Evolutionary conservation across 2,888 invertebrate species (phyloP).

Genomic region (Melieria crassipennis): DNA sequence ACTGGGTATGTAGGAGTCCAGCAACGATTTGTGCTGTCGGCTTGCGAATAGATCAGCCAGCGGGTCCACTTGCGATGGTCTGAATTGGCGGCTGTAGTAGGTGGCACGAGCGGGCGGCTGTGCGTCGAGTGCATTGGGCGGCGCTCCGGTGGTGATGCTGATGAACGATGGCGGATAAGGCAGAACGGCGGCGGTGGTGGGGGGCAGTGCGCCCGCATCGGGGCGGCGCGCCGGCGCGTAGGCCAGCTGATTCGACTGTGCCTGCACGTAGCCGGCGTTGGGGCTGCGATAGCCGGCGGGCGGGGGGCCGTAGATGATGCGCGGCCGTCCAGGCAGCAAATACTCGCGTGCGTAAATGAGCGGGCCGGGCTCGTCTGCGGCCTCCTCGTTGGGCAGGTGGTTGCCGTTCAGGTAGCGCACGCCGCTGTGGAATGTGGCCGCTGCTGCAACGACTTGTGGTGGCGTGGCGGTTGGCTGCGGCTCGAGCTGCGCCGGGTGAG

Average conservation of each 20-base stretch:
- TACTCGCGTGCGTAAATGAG: too few species aligned
- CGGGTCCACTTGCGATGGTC: conserved; percentile 17
- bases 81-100: not conserved
- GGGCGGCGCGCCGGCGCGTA: conserved; percentile 54
- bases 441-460: conserved; percentile 3
- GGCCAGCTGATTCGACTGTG: conserved; percentile 59
- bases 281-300: not conserved
- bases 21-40: conserved; percentile 67
- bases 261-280: not conserved
- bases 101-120: not conserved
- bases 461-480: conserved; percentile 3
- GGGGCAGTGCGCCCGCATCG: conserved; percentile 37
- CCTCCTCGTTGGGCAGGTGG: too few species aligned
- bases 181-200: conserved; percentile 44
- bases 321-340: not conserved
- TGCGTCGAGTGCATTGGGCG: not conserved
- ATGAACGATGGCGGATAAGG: conserved; percentile 63
- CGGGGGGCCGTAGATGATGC: not conserved
- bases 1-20: conserved; percentile 73
- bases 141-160: conserved; percentile 49
- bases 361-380: too few species aligned
- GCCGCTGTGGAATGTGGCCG: not conserved
- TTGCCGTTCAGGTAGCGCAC: too few species aligned
- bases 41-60: conserved; percentile 56
- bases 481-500: not conserved